phyloP scores from a whole-genome alignment of 2,888 invertebrate genomes.

The Papilio protenor region DNA sequence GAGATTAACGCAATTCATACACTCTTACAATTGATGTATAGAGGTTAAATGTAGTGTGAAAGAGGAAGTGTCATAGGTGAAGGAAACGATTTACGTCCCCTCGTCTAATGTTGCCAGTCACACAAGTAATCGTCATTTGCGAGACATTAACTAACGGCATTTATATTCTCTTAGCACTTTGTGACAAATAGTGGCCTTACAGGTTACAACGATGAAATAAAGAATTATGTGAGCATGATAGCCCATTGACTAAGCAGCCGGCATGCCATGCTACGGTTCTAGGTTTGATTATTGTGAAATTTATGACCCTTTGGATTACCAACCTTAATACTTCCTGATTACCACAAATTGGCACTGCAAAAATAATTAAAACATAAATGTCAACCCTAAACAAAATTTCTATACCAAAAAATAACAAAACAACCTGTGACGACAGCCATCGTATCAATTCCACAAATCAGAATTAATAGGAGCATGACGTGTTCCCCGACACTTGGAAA shows the following conservation, averaged over 20 bases:
- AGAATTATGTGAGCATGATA: neutral
- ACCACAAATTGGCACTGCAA: neutral
- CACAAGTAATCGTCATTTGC: slow-evolving; percentile 40
- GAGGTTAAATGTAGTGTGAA: slow-evolving; percentile 41
- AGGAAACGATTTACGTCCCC: slow-evolving; percentile 41
- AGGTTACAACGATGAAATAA: neutral
- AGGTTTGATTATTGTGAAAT: neutral
- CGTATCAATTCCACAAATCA: slow-evolving; percentile 65
- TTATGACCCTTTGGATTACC: neutral
- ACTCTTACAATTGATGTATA: slow-evolving; percentile 31
- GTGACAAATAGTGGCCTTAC: neutral
- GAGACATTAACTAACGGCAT: slow-evolving; percentile 16
- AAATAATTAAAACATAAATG: neutral
- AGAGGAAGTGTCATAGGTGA: slow-evolving; percentile 38
- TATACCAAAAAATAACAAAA: slow-evolving; percentile 47
- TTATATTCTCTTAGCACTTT: slow-evolving; percentile 4
- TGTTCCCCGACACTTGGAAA: slow-evolving; percentile 55
- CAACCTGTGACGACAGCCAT: slow-evolving; percentile 49
- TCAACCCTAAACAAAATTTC: neutral
- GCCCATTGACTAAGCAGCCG: neutral
- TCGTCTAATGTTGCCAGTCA: slow-evolving; percentile 36
- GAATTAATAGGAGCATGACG: slow-evolving; percentile 60
- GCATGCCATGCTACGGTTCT: neutral
- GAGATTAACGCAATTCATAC: neutral
- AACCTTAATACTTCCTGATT: neutral